Base-by-base conservation (phyloP, 2,888 invertebrate genomes). In the Monoplex corrugatus region DNA sequence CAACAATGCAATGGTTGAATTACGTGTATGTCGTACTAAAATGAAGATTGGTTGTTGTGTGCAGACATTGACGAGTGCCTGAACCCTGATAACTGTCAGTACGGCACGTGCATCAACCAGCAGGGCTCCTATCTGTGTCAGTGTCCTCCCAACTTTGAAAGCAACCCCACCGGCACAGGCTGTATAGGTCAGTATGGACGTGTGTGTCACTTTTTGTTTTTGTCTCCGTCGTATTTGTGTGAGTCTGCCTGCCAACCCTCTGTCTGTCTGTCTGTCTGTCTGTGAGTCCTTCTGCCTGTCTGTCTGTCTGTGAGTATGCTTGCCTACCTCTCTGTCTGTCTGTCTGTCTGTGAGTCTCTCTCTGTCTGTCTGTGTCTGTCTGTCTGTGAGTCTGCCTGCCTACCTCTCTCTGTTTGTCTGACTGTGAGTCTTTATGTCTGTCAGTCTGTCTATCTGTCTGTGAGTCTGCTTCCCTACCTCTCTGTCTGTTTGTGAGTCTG, bases 41-140 rank as follows among this genome's bases (percentile, higher is more conserved):
- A n/a, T n/a, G n/a, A n/a, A n/a, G n/a, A n/a, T n/a, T n/a, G n/a
- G n/a, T n/a, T n/a, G 6, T 72, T 43, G 90, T 90, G 78, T 80
- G 19, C 98, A 88, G 98, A 98, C 95, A 97, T 98, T 91, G 97
- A 98, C 95, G 98, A 98, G 96, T 98, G 98, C 96, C 97, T 98
- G 93, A 98, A 98, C 92, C 98, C 98, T 0, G 95, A 95, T 90
- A 95, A 95, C 91, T 96, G 96, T 92, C 91, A 93, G 90, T 95
- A 95, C 91, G 96, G 95, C 8, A 94, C 92, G 2, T 96, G 96
- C 91, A 90, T 95, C 68, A 96, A 96, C 92, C 93, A 91, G 68
- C 92, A 92, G 35, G 96, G 96, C 19, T 92, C 93, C 82, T 96
- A 95, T 88, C 90, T 94, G 45, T 96, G 96, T 91, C 93, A 94